Evolutionary conservation across 2,113 vertebrate genomes (phyloP).

Genomic region (Hepsetus odoe): DNA sequence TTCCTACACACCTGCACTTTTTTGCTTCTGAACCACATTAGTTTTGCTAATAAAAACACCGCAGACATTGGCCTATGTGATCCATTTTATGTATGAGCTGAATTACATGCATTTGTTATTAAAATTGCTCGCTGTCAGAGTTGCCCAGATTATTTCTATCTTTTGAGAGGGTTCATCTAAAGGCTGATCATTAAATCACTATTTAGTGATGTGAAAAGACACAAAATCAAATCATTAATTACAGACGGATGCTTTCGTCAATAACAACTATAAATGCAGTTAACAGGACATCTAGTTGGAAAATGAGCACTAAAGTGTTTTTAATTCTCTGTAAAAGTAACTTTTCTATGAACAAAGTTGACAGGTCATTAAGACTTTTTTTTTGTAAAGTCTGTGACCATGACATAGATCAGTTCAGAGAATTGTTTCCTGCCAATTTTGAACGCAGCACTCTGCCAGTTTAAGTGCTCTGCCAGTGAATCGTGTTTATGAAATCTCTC

Average conservation of each 20-base stretch:
- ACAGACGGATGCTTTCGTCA: background rate
- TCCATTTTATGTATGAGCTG: background rate
- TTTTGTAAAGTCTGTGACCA: too few species aligned
- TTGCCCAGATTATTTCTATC: background rate
- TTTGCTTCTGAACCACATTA: background rate
- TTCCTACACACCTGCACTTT: background rate
- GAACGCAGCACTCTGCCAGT: too few species aligned
- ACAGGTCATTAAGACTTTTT: too few species aligned
- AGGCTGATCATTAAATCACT: background rate
- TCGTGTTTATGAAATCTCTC: background rate
- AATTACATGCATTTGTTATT: background rate
- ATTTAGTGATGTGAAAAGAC: background rate
- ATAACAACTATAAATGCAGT: background rate
- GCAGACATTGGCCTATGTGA: background rate
- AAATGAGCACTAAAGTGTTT: too few species aligned
- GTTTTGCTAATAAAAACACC: slow-evolving; percentile 3
- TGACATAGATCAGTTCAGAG: too few species aligned
- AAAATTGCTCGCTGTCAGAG: background rate
- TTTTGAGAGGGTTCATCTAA: background rate
- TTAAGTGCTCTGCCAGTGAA: background rate
- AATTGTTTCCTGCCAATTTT: too few species aligned
- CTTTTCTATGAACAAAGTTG: too few species aligned
- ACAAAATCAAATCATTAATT: background rate
- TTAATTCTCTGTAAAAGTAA: too few species aligned
- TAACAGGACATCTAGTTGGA: background rate